Evolutionary conservation across 2,888 invertebrate genomes (phyloP).

Genomic region (Caenorhabditis panamensis): DNA sequence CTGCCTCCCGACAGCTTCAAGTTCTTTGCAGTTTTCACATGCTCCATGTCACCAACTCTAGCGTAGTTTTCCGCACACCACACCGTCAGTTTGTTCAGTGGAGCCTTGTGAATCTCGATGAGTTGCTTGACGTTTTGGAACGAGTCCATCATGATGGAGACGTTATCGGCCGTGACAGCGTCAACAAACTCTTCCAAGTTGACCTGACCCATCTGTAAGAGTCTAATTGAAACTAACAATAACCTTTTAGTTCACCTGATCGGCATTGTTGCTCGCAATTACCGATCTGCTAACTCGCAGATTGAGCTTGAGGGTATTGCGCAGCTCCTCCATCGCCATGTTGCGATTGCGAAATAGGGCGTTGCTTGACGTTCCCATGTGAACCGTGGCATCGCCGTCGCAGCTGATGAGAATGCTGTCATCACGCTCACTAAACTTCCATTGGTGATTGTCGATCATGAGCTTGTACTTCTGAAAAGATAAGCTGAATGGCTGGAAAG

Average conservation of each 20-base stretch:
- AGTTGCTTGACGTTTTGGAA: conserved; percentile 20
- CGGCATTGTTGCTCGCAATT: conserved; percentile 23
- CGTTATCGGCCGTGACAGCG: conserved; percentile 11
- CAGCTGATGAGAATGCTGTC: conserved; percentile 27
- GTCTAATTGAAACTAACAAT: no score
- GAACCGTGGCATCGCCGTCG: conserved; percentile 19
- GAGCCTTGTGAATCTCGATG: conserved; percentile 11
- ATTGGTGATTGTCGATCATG: conserved; percentile 15
- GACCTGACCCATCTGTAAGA: conserved; percentile 38
- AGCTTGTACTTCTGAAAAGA: conserved; percentile 35
- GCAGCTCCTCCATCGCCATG: conserved; percentile 43
- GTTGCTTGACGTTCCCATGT: conserved; percentile 22
- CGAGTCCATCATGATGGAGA: conserved; percentile 27
- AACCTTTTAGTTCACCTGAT: conserved; percentile 46
- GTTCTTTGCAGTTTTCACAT: neutral
- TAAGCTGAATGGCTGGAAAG: no score
- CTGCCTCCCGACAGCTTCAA: conserved; percentile 22
- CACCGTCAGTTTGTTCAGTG: conserved; percentile 18
- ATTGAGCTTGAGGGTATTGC: conserved; percentile 21
- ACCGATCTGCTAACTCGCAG: conserved; percentile 12
- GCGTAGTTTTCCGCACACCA: conserved; percentile 12
- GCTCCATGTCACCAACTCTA: conserved; percentile 15
- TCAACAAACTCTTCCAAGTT: conserved; percentile 20
- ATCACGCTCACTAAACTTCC: conserved; percentile 33
- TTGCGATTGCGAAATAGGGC: conserved; percentile 18